Conservation (phyloP, 2,888 invertebrate genomes). For the Agrochola litura region DNA sequence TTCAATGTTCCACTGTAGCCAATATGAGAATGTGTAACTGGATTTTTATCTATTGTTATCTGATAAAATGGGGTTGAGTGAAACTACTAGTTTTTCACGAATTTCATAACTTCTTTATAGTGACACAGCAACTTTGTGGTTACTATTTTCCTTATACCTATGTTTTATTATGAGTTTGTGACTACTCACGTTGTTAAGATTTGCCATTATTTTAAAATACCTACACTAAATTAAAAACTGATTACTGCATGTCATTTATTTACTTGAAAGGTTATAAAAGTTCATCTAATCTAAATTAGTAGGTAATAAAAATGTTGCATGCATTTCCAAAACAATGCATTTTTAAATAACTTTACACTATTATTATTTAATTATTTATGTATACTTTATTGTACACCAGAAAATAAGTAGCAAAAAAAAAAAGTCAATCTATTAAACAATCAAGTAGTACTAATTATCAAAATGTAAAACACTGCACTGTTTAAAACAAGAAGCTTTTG, state of each 20-base stretch:
- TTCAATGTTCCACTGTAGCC: conserved; percentile 37
- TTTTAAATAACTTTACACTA: background rate
- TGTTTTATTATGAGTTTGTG: background rate
- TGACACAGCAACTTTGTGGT: conserved; percentile 23
- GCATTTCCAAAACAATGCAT: background rate
- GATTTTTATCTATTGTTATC: conserved; percentile 70
- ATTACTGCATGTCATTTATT: background rate
- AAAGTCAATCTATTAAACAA: background rate
- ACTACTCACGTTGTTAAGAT: background rate
- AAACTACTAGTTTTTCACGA: conserved; percentile 37
- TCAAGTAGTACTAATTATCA: background rate
- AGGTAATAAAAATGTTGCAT: background rate
- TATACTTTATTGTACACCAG: no score
- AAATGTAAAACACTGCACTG: background rate
- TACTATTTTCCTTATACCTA: conserved; percentile 35
- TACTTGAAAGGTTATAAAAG: background rate
- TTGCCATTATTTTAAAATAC: background rate
- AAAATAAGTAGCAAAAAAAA: no score
- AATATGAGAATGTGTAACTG: conserved; percentile 33
- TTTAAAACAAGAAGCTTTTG: background rate
- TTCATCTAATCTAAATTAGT: background rate
- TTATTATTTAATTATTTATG: no score
- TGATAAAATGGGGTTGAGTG: conserved; percentile 58
- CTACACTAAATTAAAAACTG: background rate
- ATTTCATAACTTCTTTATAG: conserved; percentile 34